Evolutionary conservation across 1,140 invertebrate genomes (phyloP).

Genomic region (Neocloeon triangulifer): DNA sequence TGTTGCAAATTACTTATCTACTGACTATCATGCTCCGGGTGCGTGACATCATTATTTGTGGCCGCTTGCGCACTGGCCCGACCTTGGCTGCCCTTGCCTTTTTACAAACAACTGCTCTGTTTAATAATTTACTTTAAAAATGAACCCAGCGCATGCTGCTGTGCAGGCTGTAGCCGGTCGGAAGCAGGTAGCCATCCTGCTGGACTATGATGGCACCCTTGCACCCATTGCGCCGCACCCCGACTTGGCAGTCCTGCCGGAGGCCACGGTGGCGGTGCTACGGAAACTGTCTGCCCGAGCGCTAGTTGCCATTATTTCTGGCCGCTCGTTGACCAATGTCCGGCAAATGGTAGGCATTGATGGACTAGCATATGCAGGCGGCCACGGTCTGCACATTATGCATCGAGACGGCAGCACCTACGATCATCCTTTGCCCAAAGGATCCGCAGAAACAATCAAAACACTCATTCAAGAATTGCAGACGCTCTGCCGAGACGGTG

Average conservation of each 20-base stretch:
- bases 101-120: too few relatives aligned
- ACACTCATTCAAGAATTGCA: conserved; percentile 13
- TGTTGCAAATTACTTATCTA: too few relatives aligned
- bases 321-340: conserved; percentile 16
- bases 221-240: conserved; percentile 19
- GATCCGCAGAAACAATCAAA: conserved; percentile 16
- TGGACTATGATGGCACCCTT: conserved; percentile 23
- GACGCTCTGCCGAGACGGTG: conserved; percentile 16
- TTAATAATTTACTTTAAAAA: too few relatives aligned
- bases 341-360: conserved; percentile 17
- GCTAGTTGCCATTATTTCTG: conserved; percentile 18
- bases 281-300: conserved; percentile 16
- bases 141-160: too few relatives aligned
- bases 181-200: conserved; percentile 16
- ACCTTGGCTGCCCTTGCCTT: too few relatives aligned
- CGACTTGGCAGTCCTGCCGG: conserved; percentile 16
- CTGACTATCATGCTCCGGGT: too few relatives aligned
- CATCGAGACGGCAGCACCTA: conserved; percentile 18
- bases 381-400: conserved; percentile 18
- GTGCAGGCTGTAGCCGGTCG: too few relatives aligned
- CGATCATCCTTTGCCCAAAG: conserved; percentile 17
- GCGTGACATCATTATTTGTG: too few relatives aligned
- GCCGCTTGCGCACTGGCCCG: too few relatives aligned
- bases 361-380: conserved; percentile 18
- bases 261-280: conserved; percentile 16